Base-by-base conservation (phyloP, 2,113 vertebrate genomes). In the Greenwoodochromis staneri region DNA sequence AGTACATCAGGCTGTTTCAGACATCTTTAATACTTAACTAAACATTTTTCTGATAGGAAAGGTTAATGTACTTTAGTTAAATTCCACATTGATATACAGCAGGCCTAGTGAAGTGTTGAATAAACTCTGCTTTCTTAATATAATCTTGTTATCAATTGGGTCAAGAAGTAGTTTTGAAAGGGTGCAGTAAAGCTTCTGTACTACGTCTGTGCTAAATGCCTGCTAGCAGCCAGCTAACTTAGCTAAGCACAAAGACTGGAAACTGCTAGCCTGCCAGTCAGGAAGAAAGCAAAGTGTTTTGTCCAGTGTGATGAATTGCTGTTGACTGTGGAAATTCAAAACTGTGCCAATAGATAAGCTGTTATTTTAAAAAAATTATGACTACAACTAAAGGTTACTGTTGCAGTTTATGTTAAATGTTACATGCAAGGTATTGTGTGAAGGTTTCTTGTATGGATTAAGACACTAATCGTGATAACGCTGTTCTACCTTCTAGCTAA, bases 41-140 rank as follows among this genome's bases (percentile, higher is more conserved):
- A 90, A 89, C 80, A 81, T 40, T 85, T 89, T 57, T 80, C 71
- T 82, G 83, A 89, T 21, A 88, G 55, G 73, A 86, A 81, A 78
- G 38, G 11, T 82, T 9, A 45, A 12, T 78, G 12, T 4, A 6
- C 61, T 61, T 78, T 76, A 49, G 36, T 53, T 49, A 83, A 90
- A 84, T 73, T 83, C 27, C 61, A 61, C 31, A 14, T 2, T 82
- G 82, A 89, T 83, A 71, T 14, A 85, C 2, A 55, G 40, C 55
- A 91, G 61, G 24, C 40, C 24, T 19, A 57, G 11, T 27, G 8
- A 81, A 13, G 36, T 45, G 47, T 27, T 69, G 47, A 86, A 31
- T 7, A 3, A 34, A 49, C 16, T 45, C 16, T 73, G 40, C 5
- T n/a, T 17, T 61, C 80, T 78, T 17, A 1, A 6, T 19, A 71